phyloP scores from a whole-genome alignment of 1,140 invertebrate genomes.

The Ooceraea biroi region DNA sequence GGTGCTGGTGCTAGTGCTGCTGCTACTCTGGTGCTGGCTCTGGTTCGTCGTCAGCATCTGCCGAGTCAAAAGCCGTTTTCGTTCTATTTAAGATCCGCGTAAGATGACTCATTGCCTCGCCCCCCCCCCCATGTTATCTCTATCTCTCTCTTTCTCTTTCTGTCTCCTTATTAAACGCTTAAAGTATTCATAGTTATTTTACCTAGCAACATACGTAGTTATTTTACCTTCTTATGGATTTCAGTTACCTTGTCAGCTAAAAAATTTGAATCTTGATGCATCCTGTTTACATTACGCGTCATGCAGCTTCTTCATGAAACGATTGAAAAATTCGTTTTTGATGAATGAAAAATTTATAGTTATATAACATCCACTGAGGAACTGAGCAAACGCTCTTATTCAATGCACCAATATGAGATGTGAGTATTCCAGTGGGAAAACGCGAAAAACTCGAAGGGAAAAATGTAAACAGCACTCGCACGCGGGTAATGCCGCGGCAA shows the following conservation, averaged over 20 bases:
- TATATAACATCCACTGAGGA: too few species aligned
- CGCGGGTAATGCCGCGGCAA: neutral
- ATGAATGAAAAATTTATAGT: too few species aligned
- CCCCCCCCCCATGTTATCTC: constrained; percentile 7
- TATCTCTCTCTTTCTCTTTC: neutral
- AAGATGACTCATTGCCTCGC: constrained; percentile 67
- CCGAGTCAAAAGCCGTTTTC: constrained; percentile 74
- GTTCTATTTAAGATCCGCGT: constrained; percentile 76
- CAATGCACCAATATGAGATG: neutral
- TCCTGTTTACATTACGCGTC: neutral
- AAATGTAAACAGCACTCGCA: constrained; percentile 34
- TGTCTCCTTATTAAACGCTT: neutral
- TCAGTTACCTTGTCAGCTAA: neutral
- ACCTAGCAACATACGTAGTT: too few species aligned
- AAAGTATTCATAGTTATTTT: too few species aligned
- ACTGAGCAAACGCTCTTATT: too few species aligned
- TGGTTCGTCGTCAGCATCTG: constrained; percentile 81
- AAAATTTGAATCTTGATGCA: neutral
- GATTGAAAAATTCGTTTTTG: too few species aligned
- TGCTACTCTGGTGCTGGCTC: constrained; percentile 77
- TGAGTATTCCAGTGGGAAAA: neutral
- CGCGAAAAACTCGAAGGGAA: constrained; percentile 1
- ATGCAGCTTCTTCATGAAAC: too few species aligned
- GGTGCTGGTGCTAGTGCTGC: constrained; percentile 65
- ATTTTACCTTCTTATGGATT: neutral